phyloP scores from a whole-genome alignment of 2,797 vertebrate species.

The Bufotes viridis region DNA sequence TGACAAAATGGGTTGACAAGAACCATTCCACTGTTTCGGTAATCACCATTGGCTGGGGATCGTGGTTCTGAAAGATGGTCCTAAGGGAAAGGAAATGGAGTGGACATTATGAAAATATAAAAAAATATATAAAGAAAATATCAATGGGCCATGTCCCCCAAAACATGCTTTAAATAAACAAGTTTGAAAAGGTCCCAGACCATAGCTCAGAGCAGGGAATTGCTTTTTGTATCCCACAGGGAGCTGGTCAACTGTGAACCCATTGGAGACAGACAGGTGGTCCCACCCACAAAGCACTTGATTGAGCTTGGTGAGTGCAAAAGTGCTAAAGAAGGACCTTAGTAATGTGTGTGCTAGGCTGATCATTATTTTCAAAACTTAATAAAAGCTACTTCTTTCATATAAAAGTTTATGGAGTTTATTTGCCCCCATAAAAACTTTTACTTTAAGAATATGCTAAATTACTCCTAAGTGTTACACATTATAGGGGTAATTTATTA shows the following conservation, averaged over 20 bases:
- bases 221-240: neutral
- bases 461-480: too few species aligned
- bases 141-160: neutral
- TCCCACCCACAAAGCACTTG: neutral
- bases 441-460: too few species aligned
- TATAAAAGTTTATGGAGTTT: neutral
- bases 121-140: neutral
- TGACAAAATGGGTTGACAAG: conserved; percentile 98
- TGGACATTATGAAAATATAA: neutral
- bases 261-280: neutral
- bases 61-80: conserved; percentile 85
- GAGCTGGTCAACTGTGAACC: neutral
- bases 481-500: too few species aligned
- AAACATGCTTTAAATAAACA: neutral
- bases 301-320: neutral
- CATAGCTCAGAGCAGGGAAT: neutral
- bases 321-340: too few species aligned
- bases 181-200: neutral
- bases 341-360: neutral
- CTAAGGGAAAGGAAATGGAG: conserved; percentile 62
- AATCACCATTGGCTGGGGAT: conserved; percentile 94
- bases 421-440: neutral
- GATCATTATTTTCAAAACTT: neutral
- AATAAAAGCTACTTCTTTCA: neutral
- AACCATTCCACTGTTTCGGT: conserved; percentile 91